Conservation (phyloP, 2,888 invertebrate genomes). For the Prenolepis imparis region DNA sequence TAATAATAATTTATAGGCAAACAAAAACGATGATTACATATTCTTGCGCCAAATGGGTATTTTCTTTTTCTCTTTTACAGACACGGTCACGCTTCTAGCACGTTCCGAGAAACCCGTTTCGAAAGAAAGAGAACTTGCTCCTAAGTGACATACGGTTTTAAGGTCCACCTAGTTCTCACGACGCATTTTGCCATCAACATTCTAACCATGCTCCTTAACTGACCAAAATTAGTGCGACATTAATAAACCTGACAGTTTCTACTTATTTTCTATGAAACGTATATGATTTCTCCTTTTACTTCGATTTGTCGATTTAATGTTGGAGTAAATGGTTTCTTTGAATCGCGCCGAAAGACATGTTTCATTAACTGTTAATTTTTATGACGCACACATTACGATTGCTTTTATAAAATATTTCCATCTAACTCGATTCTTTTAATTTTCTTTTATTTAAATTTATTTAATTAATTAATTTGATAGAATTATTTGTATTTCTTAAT, state of each 20-base stretch:
- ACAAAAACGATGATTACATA: conserved; percentile 23
- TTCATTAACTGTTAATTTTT: conserved; percentile 1
- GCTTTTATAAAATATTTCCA: not conserved
- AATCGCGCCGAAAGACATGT: not conserved
- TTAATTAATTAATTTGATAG: not conserved
- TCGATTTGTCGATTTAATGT: not conserved
- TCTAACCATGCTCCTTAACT: conserved; percentile 39
- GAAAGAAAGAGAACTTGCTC: conserved; percentile 73
- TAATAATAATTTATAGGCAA: conserved; percentile 11
- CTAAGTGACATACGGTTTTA: conserved; percentile 58
- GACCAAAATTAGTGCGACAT: conserved; percentile 33
- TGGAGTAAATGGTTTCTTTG: not conserved
- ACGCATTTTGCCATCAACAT: conserved; percentile 64
- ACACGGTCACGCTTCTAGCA: conserved; percentile 65
- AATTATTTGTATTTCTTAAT: not conserved
- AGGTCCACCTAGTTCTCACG: conserved; percentile 73
- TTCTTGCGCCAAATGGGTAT: conserved; percentile 29
- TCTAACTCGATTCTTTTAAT: not conserved
- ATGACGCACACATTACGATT: not conserved
- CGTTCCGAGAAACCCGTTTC: conserved; percentile 72
- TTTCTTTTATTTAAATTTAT: too few relatives aligned
- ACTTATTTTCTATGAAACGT: conserved; percentile 5
- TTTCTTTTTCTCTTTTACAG: conserved; percentile 56
- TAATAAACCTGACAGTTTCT: conserved; percentile 34
- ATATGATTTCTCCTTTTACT: not conserved